These are phyloP conservation scores for Netelia fuscicornis DNA, from an alignment of 2,888 invertebrate genomes.

Conservation along the genomic window DNA sequence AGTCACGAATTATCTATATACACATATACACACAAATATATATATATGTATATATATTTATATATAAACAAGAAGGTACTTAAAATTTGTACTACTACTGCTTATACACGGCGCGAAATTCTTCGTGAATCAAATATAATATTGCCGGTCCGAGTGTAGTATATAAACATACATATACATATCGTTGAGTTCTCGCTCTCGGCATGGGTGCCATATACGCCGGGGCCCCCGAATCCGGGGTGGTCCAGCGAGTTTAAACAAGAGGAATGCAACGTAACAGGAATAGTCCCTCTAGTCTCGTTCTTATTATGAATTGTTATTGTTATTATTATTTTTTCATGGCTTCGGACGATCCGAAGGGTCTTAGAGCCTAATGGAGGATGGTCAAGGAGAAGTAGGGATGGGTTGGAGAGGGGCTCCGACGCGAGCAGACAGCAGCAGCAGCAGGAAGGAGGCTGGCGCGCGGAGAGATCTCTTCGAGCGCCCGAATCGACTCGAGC, in stretches of 20 bases:
- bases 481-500: slow-evolving; percentile 42
- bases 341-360: slow-evolving; percentile 70
- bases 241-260: slow-evolving; percentile 83
- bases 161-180: slow-evolving; percentile 22
- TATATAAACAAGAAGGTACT: slow-evolving; percentile 9
- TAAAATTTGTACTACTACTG: slow-evolving; percentile 1
- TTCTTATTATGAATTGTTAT: slow-evolving; percentile 78
- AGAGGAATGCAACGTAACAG: slow-evolving; percentile 84
- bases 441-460: slow-evolving; percentile 68
- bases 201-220: slow-evolving; percentile 79
- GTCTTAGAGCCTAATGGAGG: slow-evolving; percentile 77
- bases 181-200: slow-evolving; percentile 76
- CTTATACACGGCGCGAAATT: slow-evolving; percentile 48
- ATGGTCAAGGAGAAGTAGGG: slow-evolving; percentile 73
- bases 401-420: slow-evolving; percentile 54
- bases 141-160: slow-evolving; percentile 13
- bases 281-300: slow-evolving; percentile 82
- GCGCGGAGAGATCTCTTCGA: slow-evolving; percentile 46
- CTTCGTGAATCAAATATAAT: slow-evolving; percentile 50
- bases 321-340: slow-evolving; percentile 77
- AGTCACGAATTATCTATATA: slow-evolving; percentile 6
- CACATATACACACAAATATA: slow-evolving; percentile 2
- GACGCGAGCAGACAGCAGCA: slow-evolving; percentile 30
- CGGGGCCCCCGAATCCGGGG: slow-evolving; percentile 79
- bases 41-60: slow-evolving; percentile 14